phyloP scores from a whole-genome alignment of 2,888 invertebrate species.

The Orthosia incerta region DNA sequence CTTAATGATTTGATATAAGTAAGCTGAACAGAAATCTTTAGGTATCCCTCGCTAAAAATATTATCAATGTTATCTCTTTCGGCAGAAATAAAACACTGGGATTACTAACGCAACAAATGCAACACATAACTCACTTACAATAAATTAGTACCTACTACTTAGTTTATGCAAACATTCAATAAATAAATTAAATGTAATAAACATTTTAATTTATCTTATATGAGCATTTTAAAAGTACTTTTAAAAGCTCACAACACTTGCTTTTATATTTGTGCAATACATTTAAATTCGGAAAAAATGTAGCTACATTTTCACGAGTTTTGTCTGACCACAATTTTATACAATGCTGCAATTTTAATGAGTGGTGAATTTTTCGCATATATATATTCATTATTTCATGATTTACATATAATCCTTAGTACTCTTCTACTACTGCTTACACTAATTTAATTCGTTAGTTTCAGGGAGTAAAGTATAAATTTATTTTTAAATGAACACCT shows the following conservation, averaged over 20 bases:
- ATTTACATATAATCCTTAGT: background rate
- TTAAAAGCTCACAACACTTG: slow-evolving; percentile 5
- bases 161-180: background rate
- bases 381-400: background rate
- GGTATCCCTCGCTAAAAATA: no score
- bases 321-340: slow-evolving; percentile 14
- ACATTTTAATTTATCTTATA: background rate
- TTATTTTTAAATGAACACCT: no score
- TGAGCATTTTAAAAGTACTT: background rate
- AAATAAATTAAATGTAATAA: slow-evolving; percentile 12
- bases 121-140: no score
- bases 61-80: no score
- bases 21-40: no score
- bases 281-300: slow-evolving; percentile 18
- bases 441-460: no score
- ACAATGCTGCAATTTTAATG: slow-evolving; percentile 9
- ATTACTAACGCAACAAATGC: no score
- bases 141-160: no score
- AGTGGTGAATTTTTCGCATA: background rate
- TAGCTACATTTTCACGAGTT: slow-evolving; percentile 18
- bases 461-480: no score
- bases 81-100: no score
- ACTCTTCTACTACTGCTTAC: no score
- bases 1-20: no score
- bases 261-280: slow-evolving; percentile 16